phyloP scores from a whole-genome alignment of 2,888 invertebrate genomes.

The Cerceris rybyensis region DNA sequence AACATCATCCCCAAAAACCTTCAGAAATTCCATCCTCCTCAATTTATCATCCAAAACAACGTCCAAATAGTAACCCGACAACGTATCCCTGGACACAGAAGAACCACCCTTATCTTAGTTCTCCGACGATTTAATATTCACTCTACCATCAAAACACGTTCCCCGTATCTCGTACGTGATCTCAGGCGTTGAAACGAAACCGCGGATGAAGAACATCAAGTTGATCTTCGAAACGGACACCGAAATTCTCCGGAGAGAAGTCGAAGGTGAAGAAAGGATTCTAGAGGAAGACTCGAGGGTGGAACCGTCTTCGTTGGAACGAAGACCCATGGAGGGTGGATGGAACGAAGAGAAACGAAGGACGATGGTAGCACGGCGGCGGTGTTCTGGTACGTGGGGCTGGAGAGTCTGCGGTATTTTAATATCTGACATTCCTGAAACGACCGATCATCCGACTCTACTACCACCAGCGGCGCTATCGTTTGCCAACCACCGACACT shows the following conservation, averaged over 20 bases:
- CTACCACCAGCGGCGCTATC: slow-evolving; percentile 48
- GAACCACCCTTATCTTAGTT: neutral
- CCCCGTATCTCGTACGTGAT: slow-evolving; percentile 40
- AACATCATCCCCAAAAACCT: too few relatives aligned
- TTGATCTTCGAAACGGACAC: neutral
- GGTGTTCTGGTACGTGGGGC: slow-evolving; percentile 63
- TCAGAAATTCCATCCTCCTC: too few relatives aligned
- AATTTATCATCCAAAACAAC: too few relatives aligned
- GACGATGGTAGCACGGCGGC: slow-evolving; percentile 39
- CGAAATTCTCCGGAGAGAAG: neutral
- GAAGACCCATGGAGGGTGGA: neutral
- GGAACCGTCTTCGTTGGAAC: neutral
- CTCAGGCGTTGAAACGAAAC: slow-evolving; percentile 31
- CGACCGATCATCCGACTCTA: slow-evolving; percentile 75
- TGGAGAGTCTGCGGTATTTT: slow-evolving; percentile 80
- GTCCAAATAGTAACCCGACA: too few relatives aligned
- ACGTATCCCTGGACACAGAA: too few relatives aligned
- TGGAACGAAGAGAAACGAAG: slow-evolving; percentile 40
- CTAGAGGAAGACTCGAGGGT: slow-evolving; percentile 25
- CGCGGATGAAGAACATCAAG: neutral
- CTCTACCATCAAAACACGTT: slow-evolving; percentile 15
- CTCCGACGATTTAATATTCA: slow-evolving; percentile 52
- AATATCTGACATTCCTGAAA: slow-evolving; percentile 81
- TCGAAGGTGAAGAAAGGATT: slow-evolving; percentile 44
- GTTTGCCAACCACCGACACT: slow-evolving; percentile 6